Percentiles rank a stretch among this genome's conserved stretches.
Conservation (phyloP, 2,888 invertebrate species). For the Caenorhabditis wallacei region DNA sequence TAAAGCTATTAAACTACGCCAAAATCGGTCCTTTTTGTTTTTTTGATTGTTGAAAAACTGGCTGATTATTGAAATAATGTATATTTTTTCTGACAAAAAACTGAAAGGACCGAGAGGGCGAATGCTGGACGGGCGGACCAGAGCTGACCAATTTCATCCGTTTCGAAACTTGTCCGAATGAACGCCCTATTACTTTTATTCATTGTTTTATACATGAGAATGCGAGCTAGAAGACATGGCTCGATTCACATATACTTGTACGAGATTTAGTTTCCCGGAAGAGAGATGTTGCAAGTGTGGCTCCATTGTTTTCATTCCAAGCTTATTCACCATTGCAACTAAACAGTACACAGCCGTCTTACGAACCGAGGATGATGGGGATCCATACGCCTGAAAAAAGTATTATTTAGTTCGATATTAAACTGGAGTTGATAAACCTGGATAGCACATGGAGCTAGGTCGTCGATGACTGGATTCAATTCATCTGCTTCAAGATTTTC, state of each 20-base stretch:
- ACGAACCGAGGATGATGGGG: constrained; percentile 51
- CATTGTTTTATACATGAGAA: constrained; percentile 45
- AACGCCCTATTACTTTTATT: too few species aligned
- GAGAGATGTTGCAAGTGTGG: constrained; percentile 37
- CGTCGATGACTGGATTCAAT: constrained; percentile 51
- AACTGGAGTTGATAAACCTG: too few species aligned
- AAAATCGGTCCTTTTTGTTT: too few species aligned
- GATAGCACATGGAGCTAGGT: constrained; percentile 53
- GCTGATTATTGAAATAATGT: too few species aligned
- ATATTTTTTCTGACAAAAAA: too few species aligned
- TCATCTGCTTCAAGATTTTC: constrained; percentile 53
- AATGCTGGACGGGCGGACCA: too few species aligned
- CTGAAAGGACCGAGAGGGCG: too few species aligned
- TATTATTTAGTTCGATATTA: neutral
- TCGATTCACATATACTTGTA: constrained; percentile 59
- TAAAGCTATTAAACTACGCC: too few species aligned
- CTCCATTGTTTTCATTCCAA: constrained; percentile 55
- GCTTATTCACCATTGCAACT: constrained; percentile 64
- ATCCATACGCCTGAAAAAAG: constrained; percentile 49
- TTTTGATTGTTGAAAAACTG: too few species aligned
- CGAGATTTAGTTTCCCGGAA: constrained; percentile 46
- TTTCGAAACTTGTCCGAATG: too few species aligned
- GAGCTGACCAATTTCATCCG: too few species aligned
- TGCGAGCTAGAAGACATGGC: constrained; percentile 60
- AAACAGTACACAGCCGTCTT: constrained; percentile 63